Conservation (phyloP, 2,888 invertebrate genomes). For the Kryphioiulus occultus region DNA sequence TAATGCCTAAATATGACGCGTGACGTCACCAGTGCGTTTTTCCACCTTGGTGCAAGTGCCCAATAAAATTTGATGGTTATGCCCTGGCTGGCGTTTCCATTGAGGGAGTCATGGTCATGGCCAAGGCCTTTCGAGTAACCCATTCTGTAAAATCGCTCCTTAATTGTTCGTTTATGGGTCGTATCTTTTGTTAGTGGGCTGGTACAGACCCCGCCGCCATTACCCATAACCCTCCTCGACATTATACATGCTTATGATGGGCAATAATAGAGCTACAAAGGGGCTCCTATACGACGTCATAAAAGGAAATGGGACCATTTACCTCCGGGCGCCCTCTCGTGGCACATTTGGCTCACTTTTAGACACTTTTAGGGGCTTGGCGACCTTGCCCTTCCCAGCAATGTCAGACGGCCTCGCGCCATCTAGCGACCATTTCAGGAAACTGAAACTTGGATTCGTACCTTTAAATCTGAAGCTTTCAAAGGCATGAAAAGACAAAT, state of each 20-base stretch:
- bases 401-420: not conserved
- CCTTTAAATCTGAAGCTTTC: too few relatives aligned
- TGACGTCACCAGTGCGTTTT: slow-evolving; percentile 5
- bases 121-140: slow-evolving; percentile 10
- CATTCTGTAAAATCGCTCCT: not conserved
- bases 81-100: not conserved
- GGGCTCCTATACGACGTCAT: not conserved
- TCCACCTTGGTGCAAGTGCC: slow-evolving; percentile 23
- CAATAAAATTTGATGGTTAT: slow-evolving; percentile 23
- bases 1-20: slow-evolving; percentile 8
- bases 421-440: not conserved
- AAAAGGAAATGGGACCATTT: slow-evolving; percentile 11
- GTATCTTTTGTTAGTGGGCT: slow-evolving; percentile 3
- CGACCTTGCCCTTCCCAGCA: not conserved
- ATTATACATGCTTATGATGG: not conserved
- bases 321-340: not conserved
- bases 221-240: not conserved
- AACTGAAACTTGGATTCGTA: not conserved
- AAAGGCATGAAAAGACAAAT: too few relatives aligned
- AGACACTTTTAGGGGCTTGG: not conserved
- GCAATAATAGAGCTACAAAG: slow-evolving; percentile 16
- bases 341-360: not conserved
- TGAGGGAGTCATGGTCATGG: not conserved
- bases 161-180: slow-evolving; percentile 13
- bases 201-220: not conserved